Base-by-base conservation (phyloP, 2,797 vertebrate species). In the Brotula barbata region DNA sequence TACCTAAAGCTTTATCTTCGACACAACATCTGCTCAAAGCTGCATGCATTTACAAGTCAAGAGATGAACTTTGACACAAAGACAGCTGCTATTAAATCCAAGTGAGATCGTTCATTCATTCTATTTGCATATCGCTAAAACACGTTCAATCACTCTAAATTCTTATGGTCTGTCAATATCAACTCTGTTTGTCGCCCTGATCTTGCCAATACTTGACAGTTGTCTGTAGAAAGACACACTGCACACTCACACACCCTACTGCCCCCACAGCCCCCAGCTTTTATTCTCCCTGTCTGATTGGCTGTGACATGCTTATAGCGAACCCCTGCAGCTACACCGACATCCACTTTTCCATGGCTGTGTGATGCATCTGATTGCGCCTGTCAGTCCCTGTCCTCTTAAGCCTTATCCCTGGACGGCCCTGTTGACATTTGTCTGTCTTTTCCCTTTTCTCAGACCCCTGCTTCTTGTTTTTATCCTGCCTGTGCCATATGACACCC, bases 331-430 rank as follows among this genome's bases (percentile, higher is more conserved):
- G 79, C 73, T 54, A 41, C 61, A 57, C 77, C 75, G 77, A 84
- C 82, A 81, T 81, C 72, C 72, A 76, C 81, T 87, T 82, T 67
- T 40, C 56, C 57, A 48, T 1, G 48, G 53, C 75, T 64, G 39
- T 68, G 65, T 73, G 75, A 82, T 75, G 77, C 79, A 75, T 82
- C 67, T 88, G 84, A 90, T 85, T 81, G 67, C 72, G 82, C 65
- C 72, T 83, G 85, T 86, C 89, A 88, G 83, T 49, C 37, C 58
- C 42, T 72, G 73, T 82, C 82, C 69, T 72, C 62, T 28, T 68
- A 54, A 75, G 72, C 66, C 73, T 74, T 71, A 73, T 77, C 64
- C 81, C 48, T 56, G 68, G 39, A 77, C 55, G 48, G 60, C 65
- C 73, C 56, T 5, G 0, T 55, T 71, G 70, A 87, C 85, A 78